Conservation (phyloP, 2,888 invertebrate species). For the Thereva nobilitata region DNA sequence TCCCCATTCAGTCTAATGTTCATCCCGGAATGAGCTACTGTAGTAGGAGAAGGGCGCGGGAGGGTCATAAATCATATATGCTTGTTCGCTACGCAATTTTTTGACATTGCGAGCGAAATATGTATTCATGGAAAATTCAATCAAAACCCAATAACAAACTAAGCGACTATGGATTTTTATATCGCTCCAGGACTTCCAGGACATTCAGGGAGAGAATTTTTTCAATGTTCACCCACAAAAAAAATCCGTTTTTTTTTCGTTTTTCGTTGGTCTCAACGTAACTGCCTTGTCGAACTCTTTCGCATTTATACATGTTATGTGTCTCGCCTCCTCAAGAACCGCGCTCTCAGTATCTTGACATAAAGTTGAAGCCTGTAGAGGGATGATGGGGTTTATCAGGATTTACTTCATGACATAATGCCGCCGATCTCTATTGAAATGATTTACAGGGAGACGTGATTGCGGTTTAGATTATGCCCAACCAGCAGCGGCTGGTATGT, state of each 20-base stretch:
- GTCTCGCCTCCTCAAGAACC: too few relatives aligned
- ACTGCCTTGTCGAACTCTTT: too few relatives aligned
- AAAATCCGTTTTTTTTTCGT: too few relatives aligned
- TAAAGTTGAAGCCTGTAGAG: neutral
- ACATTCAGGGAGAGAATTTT: too few relatives aligned
- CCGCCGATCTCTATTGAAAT: conserved; percentile 25
- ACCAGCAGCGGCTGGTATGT: conserved; percentile 11
- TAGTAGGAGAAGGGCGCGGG: too few relatives aligned
- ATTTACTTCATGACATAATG: conserved; percentile 30
- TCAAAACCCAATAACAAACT: conserved; percentile 34
- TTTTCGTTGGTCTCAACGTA: too few relatives aligned
- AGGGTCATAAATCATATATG: conserved; percentile 12
- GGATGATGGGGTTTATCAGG: conserved; percentile 29
- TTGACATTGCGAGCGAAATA: conserved; percentile 15
- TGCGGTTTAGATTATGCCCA: conserved; percentile 25
- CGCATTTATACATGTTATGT: too few relatives aligned
- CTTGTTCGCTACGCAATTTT: conserved; percentile 2
- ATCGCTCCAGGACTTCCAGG: neutral
- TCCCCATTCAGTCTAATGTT: too few relatives aligned
- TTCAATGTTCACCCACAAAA: too few relatives aligned
- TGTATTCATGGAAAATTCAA: conserved; percentile 35
- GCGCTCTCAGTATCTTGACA: too few relatives aligned
- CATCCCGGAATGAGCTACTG: neutral
- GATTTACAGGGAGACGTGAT: conserved; percentile 30
- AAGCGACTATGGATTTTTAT: conserved; percentile 27